Percentiles rank a stretch among this genome's conserved stretches.
Conservation (phyloP, 1,140 invertebrate species). For the Uloborus diversus region DNA sequence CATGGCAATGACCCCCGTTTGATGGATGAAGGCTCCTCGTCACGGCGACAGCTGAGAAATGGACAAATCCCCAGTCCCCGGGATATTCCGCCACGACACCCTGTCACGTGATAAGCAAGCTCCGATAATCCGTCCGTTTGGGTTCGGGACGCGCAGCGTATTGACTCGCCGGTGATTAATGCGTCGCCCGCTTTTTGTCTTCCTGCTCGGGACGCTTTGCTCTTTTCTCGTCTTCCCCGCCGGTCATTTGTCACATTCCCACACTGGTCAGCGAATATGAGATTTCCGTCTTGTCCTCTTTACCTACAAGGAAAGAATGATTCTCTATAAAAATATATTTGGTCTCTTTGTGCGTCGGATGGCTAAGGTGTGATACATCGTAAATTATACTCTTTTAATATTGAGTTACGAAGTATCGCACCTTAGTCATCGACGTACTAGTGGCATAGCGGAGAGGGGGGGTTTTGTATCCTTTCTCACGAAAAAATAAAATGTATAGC, state of each 20-base stretch:
- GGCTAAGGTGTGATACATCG: too few relatives aligned
- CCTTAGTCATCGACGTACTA: too few relatives aligned
- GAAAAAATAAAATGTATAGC: too few relatives aligned
- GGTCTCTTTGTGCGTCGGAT: too few relatives aligned
- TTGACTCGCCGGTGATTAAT: constrained; percentile 26
- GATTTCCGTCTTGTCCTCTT: neutral
- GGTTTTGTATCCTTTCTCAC: too few relatives aligned
- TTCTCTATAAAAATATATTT: too few relatives aligned
- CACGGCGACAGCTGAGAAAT: constrained; percentile 49
- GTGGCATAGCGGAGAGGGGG: too few relatives aligned
- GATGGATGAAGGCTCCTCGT: constrained; percentile 50
- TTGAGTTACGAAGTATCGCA: too few relatives aligned
- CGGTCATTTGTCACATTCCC: too few relatives aligned
- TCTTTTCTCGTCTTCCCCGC: neutral
- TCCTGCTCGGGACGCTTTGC: neutral
- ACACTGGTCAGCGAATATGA: neutral
- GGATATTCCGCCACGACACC: constrained; percentile 50
- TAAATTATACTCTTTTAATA: too few relatives aligned
- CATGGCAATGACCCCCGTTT: too few relatives aligned
- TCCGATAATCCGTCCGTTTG: constrained; percentile 23
- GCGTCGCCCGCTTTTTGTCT: constrained; percentile 6
- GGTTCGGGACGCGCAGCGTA: constrained; percentile 14
- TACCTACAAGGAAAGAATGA: neutral
- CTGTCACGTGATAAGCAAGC: constrained; percentile 43
- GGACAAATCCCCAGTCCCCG: constrained; percentile 33